Evolutionary conservation across 2,113 vertebrate species (phyloP), one percentile per base, ranked within the genome.

Genomic region (Apeltes quadracus): DNA sequence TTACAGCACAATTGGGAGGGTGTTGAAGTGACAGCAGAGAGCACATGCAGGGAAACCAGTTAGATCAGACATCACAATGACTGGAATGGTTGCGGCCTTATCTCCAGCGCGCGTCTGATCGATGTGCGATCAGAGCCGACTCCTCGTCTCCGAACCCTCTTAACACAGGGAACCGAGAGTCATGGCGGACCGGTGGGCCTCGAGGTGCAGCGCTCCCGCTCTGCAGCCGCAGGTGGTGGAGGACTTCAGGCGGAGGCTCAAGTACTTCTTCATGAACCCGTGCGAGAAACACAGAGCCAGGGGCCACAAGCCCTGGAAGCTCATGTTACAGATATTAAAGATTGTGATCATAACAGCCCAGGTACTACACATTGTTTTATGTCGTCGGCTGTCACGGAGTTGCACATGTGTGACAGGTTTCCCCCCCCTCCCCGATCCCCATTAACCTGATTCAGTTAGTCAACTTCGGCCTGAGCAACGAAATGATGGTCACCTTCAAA

Each of bases 191-290:
- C 15, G 81, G 69, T 1, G 77, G 63, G 51, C 44, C 0, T 4
- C 4, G 1, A 63, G 78, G 69, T 89, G 86, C 77, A 78, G 69
- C n/a, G 63, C 50, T 1, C 23, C 6, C 20, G 13, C 51, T 34
- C 32, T 73, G 69, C 90, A 95, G 63, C 86, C 91, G 0, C 90
- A 94, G 56, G 61, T 87, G 43, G 94, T 95, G 91, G 96, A 97
- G 53, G 91, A 95, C 69, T 94, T 98, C 86, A 94, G 95, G 72
- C 92, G 95, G 64, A 96, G 94, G 75, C 94, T 99, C 67, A 98
- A 97, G 72, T 97, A 96, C 88, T 98, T 96, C 86, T 99, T 99
- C 79, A 98, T 98, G 97, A 98, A 96, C 75, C 96, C 97, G 0
- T 99, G 96, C 83, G 96, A 99, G 81, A 99, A 98, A 82, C 97